phyloP scores from a whole-genome alignment of 1,140 invertebrate species.

The Atopsyche davidsoni region DNA sequence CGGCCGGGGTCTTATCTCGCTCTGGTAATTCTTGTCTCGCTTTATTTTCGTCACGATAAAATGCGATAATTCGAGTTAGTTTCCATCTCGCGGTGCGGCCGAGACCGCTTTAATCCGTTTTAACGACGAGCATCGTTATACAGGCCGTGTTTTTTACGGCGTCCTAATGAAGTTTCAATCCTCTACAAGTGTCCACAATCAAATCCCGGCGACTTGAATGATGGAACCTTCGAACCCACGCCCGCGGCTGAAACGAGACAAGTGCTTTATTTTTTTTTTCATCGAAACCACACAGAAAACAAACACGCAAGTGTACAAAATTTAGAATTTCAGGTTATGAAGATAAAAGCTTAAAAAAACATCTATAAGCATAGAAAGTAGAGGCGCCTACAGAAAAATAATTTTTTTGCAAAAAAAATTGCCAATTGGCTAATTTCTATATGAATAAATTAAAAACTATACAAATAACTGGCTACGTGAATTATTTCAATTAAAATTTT shows the following conservation, averaged over 20 bases:
- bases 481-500: too few species aligned
- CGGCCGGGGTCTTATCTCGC: too few species aligned
- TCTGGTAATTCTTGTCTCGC: slow-evolving; percentile 9
- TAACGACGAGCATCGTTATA: slow-evolving; percentile 28
- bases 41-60: background rate
- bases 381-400: too few species aligned
- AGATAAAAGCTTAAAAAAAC: too few species aligned
- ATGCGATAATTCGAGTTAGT: background rate
- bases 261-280: background rate
- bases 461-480: too few species aligned
- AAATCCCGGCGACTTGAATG: slow-evolving; percentile 17
- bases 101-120: slow-evolving; percentile 17
- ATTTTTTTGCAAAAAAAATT: too few species aligned
- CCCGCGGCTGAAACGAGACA: background rate
- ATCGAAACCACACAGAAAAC: too few species aligned
- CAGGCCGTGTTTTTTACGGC: slow-evolving; percentile 21
- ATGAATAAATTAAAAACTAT: too few species aligned
- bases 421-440: too few species aligned
- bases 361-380: too few species aligned
- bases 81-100: background rate
- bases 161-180: slow-evolving; percentile 27
- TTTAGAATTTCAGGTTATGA: too few species aligned
- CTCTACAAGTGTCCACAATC: slow-evolving; percentile 19
- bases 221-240: background rate
- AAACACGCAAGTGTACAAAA: too few species aligned